Conservation (phyloP, 2,888 invertebrate genomes). For the Phasia obesa region DNA sequence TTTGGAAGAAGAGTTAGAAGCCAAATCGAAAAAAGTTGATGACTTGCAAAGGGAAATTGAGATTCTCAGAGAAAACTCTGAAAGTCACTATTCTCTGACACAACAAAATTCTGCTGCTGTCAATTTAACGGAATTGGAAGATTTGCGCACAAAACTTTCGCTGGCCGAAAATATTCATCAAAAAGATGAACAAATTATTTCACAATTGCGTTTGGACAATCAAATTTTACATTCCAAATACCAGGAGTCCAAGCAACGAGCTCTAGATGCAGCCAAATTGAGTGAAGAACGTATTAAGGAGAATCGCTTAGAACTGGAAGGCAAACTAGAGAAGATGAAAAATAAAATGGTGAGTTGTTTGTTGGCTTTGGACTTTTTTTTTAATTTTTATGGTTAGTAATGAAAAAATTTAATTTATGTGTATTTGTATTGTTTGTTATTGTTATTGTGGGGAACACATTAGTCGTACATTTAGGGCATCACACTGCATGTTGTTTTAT, state of each 20-base stretch:
- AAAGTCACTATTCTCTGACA: slow-evolving; percentile 4
- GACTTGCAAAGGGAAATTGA: slow-evolving; percentile 63
- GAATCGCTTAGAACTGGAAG: slow-evolving; percentile 86
- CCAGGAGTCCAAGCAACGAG: slow-evolving; percentile 76
- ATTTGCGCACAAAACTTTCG: slow-evolving; percentile 66
- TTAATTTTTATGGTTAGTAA: no score
- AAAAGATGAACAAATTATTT: slow-evolving; percentile 70
- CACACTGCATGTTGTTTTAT: slow-evolving; percentile 64
- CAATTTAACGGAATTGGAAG: slow-evolving; percentile 55
- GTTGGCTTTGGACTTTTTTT: no score
- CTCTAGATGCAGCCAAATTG: slow-evolving; percentile 71
- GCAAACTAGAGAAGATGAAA: slow-evolving; percentile 90
- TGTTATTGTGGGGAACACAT: slow-evolving; percentile 20
- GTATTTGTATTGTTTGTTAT: slow-evolving; percentile 34
- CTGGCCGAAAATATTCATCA: slow-evolving; percentile 69
- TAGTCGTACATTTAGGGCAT: slow-evolving; percentile 61
- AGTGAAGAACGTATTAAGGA: slow-evolving; percentile 80
- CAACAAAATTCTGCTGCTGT: slow-evolving; percentile 22
- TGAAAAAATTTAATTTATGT: slow-evolving; percentile 14
- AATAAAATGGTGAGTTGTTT: slow-evolving; percentile 89
- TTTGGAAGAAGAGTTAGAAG: slow-evolving; percentile 67
- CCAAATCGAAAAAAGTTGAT: slow-evolving; percentile 62
- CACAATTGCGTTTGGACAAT: slow-evolving; percentile 76
- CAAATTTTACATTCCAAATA: slow-evolving; percentile 81
- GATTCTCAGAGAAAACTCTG: slow-evolving; percentile 53